Base-by-base conservation (phyloP, 2,113 vertebrate genomes). In the Coturnix japonica region DNA sequence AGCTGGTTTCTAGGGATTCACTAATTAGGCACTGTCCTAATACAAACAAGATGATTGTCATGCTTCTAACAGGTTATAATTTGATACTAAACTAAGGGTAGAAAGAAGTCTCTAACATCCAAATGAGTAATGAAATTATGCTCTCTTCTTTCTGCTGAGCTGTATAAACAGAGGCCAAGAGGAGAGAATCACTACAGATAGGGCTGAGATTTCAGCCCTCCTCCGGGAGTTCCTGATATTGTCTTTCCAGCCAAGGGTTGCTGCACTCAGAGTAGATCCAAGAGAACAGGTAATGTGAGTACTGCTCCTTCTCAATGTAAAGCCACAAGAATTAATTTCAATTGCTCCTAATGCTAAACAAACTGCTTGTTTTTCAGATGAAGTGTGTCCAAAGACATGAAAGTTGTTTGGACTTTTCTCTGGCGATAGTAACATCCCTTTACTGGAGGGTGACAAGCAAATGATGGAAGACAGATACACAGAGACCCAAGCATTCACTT, bases 371-470 rank as follows among this genome's bases (percentile, higher is more conserved):
- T 37, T 91, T 83, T 20, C 33, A 22, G 63, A 41, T 18, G 28
- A 72, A 17, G 39, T 1, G 0, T 7, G 11, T 22, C 51, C 54
- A 51, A 82, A 87, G 8, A 75, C 25, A 14, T 46, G 26, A 49
- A 61, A 71, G 51, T 17, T 15, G 46, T 81, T 72, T n/a, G 46
- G 70, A 56, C 14, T 61, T 31, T 39, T 53, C 17, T 70, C 31
- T 51, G 16, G 33, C 33, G 30, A 69, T 7, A 12, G 49, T 3
- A 81, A 78, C 19, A 19, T 53, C 16, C 0, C 0, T 22, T 25
- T 49, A 54, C 26, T 43, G 71, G 11, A 63, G 9, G 25, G 11
- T 20, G 31, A 66, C 43, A 44, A 30, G 5, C 5, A 21, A 37
- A 33, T 25, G 49, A 60, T 22, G 44, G 16, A 60, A 20, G 26